phyloP scores from a whole-genome alignment of 2,888 invertebrate genomes.

The Cephus spinipes region DNA sequence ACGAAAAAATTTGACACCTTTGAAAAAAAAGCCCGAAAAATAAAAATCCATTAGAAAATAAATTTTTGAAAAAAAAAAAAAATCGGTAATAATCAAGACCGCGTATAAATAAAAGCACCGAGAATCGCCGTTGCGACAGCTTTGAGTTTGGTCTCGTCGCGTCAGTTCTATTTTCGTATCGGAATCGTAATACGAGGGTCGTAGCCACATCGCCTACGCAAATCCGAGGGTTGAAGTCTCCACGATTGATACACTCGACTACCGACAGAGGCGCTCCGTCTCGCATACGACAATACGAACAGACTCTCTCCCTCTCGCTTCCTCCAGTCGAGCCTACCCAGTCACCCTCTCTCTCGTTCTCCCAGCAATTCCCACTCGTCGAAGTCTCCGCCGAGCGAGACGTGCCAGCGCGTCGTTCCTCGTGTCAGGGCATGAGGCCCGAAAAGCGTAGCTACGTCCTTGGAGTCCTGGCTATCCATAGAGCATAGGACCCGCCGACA shows the following conservation, averaged over 20 bases:
- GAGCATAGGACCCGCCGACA: slow-evolving; percentile 26
- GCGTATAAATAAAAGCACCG: neutral
- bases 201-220: neutral
- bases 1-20: neutral
- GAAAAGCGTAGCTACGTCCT: slow-evolving; percentile 44
- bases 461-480: slow-evolving; percentile 32
- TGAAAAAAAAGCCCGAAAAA: neutral
- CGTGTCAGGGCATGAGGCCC: slow-evolving; percentile 26
- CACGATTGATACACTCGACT: neutral
- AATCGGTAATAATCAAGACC: neutral
- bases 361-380: slow-evolving; percentile 26
- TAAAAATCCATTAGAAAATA: neutral
- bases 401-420: slow-evolving; percentile 17
- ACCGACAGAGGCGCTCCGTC: neutral
- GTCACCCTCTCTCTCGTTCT: neutral
- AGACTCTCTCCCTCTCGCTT: neutral
- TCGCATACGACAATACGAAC: neutral
- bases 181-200: neutral
- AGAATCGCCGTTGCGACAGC: neutral
- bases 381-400: slow-evolving; percentile 35
- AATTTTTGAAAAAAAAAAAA: neutral
- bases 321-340: neutral
- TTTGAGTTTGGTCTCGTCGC: neutral
- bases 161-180: neutral
- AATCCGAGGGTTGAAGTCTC: neutral